phyloP scores from a whole-genome alignment of 1,140 invertebrate species.

The Penaeus japonicus region DNA sequence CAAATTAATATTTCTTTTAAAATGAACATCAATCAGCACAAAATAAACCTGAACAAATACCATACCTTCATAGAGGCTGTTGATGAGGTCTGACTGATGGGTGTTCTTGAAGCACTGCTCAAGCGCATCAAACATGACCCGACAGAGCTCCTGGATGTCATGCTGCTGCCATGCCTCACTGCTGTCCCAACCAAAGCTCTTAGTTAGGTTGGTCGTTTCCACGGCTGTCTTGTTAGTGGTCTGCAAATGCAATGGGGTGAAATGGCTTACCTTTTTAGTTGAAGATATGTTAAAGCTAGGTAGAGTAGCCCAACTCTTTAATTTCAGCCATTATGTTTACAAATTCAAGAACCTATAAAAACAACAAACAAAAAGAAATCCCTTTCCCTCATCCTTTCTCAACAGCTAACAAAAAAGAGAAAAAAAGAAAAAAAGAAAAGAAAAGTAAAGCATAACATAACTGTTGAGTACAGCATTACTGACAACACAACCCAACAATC shows the following conservation, averaged over 20 bases:
- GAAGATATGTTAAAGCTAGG: too few relatives aligned
- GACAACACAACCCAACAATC: too few relatives aligned
- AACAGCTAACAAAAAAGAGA: too few relatives aligned
- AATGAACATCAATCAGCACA: neutral
- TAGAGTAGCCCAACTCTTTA: too few relatives aligned
- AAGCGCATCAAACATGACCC: conserved; percentile 92
- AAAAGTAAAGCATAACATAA: too few relatives aligned
- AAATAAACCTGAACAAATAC: neutral
- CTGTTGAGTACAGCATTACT: too few relatives aligned
- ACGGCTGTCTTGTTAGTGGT: conserved; percentile 78
- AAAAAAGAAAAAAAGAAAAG: too few relatives aligned
- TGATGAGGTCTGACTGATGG: conserved; percentile 83
- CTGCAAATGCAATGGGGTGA: conserved; percentile 63
- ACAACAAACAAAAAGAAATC: too few relatives aligned
- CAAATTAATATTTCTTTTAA: too few relatives aligned
- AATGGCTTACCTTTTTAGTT: neutral
- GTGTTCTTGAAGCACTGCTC: conserved; percentile 87
- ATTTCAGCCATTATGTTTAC: too few relatives aligned
- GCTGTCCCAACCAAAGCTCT: conserved; percentile 91
- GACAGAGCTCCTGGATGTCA: conserved; percentile 89
- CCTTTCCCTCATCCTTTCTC: too few relatives aligned
- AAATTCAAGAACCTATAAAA: neutral
- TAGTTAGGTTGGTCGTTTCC: conserved; percentile 87
- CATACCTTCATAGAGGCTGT: conserved; percentile 75
- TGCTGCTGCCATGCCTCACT: conserved; percentile 93